These are phyloP conservation scores for Notodonta ziczac DNA, from an alignment of 2,888 invertebrate species.

Conservation along the genomic window DNA sequence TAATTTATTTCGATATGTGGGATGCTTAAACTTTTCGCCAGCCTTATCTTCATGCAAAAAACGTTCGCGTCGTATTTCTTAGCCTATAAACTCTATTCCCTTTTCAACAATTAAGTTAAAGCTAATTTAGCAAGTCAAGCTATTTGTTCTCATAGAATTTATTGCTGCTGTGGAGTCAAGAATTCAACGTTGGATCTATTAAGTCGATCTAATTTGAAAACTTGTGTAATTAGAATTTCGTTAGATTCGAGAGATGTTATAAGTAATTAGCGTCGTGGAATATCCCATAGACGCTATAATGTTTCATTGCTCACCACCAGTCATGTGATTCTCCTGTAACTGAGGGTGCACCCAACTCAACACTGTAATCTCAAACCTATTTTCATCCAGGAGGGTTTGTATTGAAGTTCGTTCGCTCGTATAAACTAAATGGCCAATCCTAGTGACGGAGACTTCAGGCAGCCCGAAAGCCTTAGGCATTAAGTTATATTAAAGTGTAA, in stretches of 20 bases:
- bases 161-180: conserved; percentile 62
- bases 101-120: conserved; percentile 64
- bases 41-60: conserved; percentile 49
- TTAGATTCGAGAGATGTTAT: no score
- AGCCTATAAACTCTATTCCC: conserved; percentile 62
- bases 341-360: no score
- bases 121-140: conserved; percentile 69
- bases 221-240: conserved; percentile 37
- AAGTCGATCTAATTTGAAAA: conserved; percentile 53
- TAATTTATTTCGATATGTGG: not conserved
- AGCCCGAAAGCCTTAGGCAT: no score
- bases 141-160: conserved; percentile 75
- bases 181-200: conserved; percentile 63
- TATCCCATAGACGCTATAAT: no score
- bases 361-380: no score
- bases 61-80: conserved; percentile 45
- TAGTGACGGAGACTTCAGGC: no score
- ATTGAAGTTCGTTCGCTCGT: no score
- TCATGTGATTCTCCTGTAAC: no score
- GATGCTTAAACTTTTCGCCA: conserved; percentile 3
- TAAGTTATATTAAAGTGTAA: no score
- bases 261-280: not conserved
- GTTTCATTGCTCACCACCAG: no score
- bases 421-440: no score
- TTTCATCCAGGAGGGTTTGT: no score